Percentiles rank a stretch among this genome's conserved stretches.
phyloP scores from a whole-genome alignment of 2,888 invertebrate genomes.

The Tetragonisca angustula region DNA sequence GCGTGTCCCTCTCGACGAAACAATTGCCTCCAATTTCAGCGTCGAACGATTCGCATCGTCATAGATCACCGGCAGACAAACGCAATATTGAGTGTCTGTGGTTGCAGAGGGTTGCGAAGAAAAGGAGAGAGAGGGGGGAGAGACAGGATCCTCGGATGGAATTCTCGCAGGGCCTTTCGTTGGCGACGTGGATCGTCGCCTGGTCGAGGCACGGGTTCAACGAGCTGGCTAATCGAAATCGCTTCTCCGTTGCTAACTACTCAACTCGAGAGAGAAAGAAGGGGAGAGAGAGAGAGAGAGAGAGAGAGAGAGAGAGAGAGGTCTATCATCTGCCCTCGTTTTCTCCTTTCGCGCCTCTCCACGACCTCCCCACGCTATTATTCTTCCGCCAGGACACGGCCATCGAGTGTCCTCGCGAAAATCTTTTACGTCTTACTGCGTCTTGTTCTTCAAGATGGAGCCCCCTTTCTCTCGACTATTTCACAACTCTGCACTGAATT shows the following conservation, averaged over 20 bases:
- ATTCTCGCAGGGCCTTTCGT: constrained; percentile 48
- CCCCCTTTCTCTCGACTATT: too few species aligned
- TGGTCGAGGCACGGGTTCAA: constrained; percentile 65
- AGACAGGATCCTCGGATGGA: constrained; percentile 15
- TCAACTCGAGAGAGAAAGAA: constrained; percentile 61
- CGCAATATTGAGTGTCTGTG: constrained; percentile 17
- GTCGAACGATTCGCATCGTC: constrained; percentile 45
- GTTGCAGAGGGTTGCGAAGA: background rate
- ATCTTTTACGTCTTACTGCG: too few species aligned
- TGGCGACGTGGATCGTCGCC: constrained; percentile 44
- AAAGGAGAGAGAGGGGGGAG: background rate
- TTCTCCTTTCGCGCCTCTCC: constrained; percentile 45
- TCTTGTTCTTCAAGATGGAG: too few species aligned
- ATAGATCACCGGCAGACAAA: constrained; percentile 49
- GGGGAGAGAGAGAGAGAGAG: constrained; percentile 31
- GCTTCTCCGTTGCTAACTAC: constrained; percentile 70
- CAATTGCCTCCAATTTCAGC: constrained; percentile 50
- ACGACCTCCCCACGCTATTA: constrained; percentile 38
- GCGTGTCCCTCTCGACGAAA: constrained; percentile 34
- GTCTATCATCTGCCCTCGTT: constrained; percentile 57
- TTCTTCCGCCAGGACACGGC: constrained; percentile 25
- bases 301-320: constrained; percentile 27
- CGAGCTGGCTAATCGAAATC: constrained; percentile 78
- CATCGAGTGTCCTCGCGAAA: constrained; percentile 15
- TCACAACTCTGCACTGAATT: too few species aligned